Base-by-base conservation (phyloP, 2,888 invertebrate genomes). In the Bimastos eiseni region DNA sequence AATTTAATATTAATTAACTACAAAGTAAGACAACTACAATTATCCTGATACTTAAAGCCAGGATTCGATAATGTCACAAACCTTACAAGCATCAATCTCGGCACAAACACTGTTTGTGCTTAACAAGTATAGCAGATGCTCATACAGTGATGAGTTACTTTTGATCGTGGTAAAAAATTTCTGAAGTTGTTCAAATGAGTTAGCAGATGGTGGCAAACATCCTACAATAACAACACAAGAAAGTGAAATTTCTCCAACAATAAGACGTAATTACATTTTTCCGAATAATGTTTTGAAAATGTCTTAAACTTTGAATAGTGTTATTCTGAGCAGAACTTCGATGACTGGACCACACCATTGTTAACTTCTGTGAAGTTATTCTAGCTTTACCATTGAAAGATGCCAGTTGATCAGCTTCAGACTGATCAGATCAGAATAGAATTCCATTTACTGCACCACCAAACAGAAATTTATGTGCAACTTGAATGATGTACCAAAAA, bases 41-140 rank as follows among this genome's bases (percentile, higher is more conserved):
- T 49, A 24, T 49, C 21, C 3, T 24, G 24, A 24, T 49, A 24
- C 49, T 24, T 49, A 24, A 24, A 49, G 11, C 21, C 49, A 49
- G 24, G 49, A 49, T 49, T 49, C n/a, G 17, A 36, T 49, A 36
- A 89, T n/a, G n/a, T 21, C 36, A 93, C 94, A 90, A 92, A 94
- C 94, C 94, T 98, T 98, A 70, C 97, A 97, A 93, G 98, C 97
- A 30, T 98, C 98, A 94, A 98, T 98, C 93, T 98, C 97, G 94
- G 97, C 97, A 94, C 98, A 98, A 92, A 97, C 97, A 92, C 95
- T 98, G 93, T 97, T 97, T 0, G 97, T 97, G 93, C 97, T 97
- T 41, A 98, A 96, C 91, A 98, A 97, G 2, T 97, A 97, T 95
- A 98, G 97, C 97, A 98, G 97, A 89, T 97, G 97, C 92, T 93